These are phyloP conservation scores for Ambastaia sidthimunki DNA, from an alignment of 2,797 vertebrate genomes.

Conservation along the genomic window DNA sequence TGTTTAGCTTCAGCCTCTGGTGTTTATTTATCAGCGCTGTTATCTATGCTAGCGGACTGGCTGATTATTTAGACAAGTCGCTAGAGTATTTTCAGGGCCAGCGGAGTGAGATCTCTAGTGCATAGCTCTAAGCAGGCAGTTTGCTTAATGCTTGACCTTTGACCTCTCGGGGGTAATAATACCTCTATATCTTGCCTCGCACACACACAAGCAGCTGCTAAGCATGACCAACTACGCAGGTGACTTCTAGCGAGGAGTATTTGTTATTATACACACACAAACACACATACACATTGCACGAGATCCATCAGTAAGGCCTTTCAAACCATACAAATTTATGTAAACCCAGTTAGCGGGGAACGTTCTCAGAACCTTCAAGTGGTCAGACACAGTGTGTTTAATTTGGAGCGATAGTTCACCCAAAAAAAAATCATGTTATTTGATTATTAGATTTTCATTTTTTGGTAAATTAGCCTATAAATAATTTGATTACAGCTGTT, in stretches of 20 bases:
- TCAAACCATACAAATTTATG: too few species aligned
- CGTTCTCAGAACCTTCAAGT: too few species aligned
- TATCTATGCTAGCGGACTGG: constrained; percentile 78
- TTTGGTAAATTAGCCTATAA: too few species aligned
- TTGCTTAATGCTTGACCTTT: constrained; percentile 82
- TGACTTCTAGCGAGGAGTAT: constrained; percentile 62
- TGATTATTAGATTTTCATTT: too few species aligned
- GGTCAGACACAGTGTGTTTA: too few species aligned
- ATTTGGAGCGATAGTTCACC: too few species aligned
- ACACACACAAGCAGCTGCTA: constrained; percentile 65
- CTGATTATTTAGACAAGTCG: constrained; percentile 82
- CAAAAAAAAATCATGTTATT: too few species aligned
- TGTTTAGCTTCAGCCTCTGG: constrained; percentile 73
- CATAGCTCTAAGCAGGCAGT: constrained; percentile 73
- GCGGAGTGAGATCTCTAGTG: constrained; percentile 75
- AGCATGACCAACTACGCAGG: constrained; percentile 75
- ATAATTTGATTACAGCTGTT: too few species aligned
- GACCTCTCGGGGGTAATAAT: constrained; percentile 84
- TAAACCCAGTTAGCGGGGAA: too few species aligned
- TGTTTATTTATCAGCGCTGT: constrained; percentile 82
- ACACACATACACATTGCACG: neutral
- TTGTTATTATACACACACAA: constrained; percentile 38
- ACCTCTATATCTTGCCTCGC: constrained; percentile 75
- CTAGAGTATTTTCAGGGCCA: constrained; percentile 77
- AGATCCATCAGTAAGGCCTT: constrained; percentile 1